Conservation (phyloP, 2,888 invertebrate genomes). For the Callimorpha dominula region DNA sequence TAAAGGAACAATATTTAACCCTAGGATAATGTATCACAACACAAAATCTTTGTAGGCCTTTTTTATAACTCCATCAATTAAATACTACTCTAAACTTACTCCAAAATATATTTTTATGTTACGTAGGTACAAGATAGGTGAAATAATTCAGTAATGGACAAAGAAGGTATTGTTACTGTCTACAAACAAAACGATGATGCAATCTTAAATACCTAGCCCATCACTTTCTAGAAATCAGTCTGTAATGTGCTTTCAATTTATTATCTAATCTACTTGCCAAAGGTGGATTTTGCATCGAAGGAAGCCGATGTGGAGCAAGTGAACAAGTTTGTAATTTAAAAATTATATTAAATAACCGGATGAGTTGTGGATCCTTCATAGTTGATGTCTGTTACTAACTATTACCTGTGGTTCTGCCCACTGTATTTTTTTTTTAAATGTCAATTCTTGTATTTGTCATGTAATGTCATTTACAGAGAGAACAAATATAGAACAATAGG, state of each 20-base stretch:
- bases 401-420: background rate
- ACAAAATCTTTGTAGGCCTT: no score
- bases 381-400: background rate
- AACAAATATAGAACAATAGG: no score
- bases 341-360: background rate
- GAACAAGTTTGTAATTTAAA: background rate
- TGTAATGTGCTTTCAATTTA: background rate
- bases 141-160: background rate
- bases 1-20: no score
- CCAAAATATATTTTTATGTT: background rate
- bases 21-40: no score
- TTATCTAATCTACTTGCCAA: background rate
- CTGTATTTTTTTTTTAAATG: background rate
- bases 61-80: no score
- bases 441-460: no score
- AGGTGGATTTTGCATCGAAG: no score
- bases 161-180: constrained; percentile 8
- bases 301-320: background rate
- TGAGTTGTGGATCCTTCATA: background rate
- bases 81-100: no score
- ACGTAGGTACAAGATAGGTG: background rate
- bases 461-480: no score
- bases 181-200: constrained; percentile 9
- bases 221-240: constrained; percentile 1
- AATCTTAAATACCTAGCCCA: constrained; percentile 9